Percentiles rank a stretch among this genome's conserved stretches.
These are phyloP conservation scores for Eupithecia tripunctaria DNA, from an alignment of 2,888 invertebrate species.

Conservation along the genomic window DNA sequence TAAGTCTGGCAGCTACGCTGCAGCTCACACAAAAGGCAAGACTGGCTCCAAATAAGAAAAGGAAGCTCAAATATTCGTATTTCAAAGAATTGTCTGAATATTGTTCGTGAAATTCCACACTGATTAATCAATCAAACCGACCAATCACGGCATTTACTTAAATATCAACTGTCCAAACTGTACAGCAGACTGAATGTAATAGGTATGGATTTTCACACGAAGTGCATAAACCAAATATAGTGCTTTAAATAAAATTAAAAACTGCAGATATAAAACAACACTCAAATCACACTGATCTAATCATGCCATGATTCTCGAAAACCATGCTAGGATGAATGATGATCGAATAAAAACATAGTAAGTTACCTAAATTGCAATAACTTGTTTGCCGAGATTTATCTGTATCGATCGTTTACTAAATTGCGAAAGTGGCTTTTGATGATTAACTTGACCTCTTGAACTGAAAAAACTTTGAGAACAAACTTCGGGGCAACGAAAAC, in stretches of 20 bases:
- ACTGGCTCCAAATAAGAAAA: slow-evolving; percentile 30
- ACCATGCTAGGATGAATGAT: slow-evolving; percentile 41
- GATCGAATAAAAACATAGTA: slow-evolving; percentile 21
- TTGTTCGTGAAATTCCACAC: slow-evolving; percentile 48
- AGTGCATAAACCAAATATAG: slow-evolving; percentile 41
- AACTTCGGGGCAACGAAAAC: neutral
- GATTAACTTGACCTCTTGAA: slow-evolving; percentile 44
- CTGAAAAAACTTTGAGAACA: neutral
- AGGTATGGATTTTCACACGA: slow-evolving; percentile 26
- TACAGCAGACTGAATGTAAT: slow-evolving; percentile 5
- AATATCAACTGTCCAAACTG: neutral
- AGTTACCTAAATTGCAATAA: slow-evolving; percentile 3
- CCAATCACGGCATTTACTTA: neutral
- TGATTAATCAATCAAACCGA: slow-evolving; percentile 32
- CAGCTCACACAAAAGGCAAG: slow-evolving; percentile 26
- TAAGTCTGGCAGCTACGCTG: slow-evolving; percentile 26
- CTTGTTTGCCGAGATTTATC: slow-evolving; percentile 19
- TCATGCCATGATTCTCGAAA: slow-evolving; percentile 65
- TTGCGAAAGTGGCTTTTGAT: slow-evolving; percentile 29
- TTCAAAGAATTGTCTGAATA: slow-evolving; percentile 49
- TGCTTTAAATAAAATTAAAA: slow-evolving; percentile 53
- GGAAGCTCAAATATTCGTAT: slow-evolving; percentile 16
- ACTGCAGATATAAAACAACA: slow-evolving; percentile 21
- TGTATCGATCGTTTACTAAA: slow-evolving; percentile 18
- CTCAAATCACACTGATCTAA: slow-evolving; percentile 49